Percentiles rank a stretch among this genome's conserved stretches.
Conservation (phyloP, 35 echinoderm and acorn worm genomes). For the Stichopus chloronotus region DNA sequence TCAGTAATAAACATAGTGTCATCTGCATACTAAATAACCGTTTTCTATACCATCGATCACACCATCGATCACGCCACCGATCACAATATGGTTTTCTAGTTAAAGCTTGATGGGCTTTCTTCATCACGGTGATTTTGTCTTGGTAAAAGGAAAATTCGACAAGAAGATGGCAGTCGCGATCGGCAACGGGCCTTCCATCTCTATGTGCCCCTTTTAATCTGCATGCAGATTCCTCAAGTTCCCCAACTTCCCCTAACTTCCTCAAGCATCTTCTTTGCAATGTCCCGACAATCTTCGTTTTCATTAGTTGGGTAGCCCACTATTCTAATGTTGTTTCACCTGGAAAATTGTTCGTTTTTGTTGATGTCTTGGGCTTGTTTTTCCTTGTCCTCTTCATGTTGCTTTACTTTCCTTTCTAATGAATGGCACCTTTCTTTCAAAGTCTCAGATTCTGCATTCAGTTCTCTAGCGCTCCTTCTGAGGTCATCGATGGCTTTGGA, state of each 20-base stretch:
- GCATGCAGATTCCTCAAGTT: background rate
- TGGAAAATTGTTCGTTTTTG: background rate
- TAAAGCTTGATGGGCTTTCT: slow-evolving; percentile 9
- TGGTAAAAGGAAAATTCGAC: slow-evolving; percentile 29
- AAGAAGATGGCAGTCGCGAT: background rate
- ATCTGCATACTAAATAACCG: too few species aligned
- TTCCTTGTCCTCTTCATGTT: background rate
- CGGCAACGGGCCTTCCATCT: background rate
- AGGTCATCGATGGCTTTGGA: background rate
- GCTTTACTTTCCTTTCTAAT: background rate
- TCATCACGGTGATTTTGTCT: background rate
- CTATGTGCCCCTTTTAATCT: slow-evolving; percentile 1
- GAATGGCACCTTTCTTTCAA: background rate
- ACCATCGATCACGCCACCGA: background rate
- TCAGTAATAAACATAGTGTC: too few species aligned
- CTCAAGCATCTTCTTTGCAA: background rate
- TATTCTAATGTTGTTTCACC: slow-evolving; percentile 22
- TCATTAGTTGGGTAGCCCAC: slow-evolving; percentile 6
- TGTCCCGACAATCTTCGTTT: slow-evolving; percentile 29
- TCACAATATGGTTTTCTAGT: background rate
- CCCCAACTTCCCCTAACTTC: background rate
- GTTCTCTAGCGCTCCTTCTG: background rate
- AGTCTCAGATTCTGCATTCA: background rate
- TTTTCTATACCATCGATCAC: background rate
- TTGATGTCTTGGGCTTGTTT: background rate